Conservation (phyloP, 2,113 vertebrate genomes). For the Pao palembangensis region DNA sequence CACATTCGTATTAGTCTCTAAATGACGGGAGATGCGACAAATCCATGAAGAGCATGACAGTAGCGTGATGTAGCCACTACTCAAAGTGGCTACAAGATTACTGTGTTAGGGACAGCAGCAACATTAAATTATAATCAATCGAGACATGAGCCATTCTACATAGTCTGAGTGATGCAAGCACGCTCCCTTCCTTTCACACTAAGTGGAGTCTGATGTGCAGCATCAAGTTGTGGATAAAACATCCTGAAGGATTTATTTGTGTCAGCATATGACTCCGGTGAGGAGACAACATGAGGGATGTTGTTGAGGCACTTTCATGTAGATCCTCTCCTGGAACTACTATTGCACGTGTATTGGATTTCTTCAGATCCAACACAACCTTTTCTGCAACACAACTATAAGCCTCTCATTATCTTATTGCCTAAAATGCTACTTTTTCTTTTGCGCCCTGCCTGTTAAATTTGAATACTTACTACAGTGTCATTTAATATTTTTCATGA, state of each 20-base stretch:
- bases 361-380: constrained; percentile 15
- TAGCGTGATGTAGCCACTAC: background rate
- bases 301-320: constrained; percentile 16
- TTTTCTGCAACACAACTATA: background rate
- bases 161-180: background rate
- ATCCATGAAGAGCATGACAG: background rate
- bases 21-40: background rate
- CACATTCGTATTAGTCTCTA: no score
- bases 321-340: constrained; percentile 3
- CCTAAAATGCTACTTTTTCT: background rate
- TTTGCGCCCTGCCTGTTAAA: constrained; percentile 2
- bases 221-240: background rate
- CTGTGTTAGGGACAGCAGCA: background rate
- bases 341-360: background rate
- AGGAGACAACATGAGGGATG: constrained; percentile 14
- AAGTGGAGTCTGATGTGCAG: constrained; percentile 22
- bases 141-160: constrained; percentile 3
- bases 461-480: background rate
- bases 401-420: background rate
- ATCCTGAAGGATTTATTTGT: constrained; percentile 19
- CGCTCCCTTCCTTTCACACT: constrained; percentile 10
- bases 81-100: background rate
- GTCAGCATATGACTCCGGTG: constrained; percentile 9
- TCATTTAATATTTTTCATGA: constrained; percentile 32
- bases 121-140: constrained; percentile 11